A percentile compares a stretch with the other conserved stretches of the same genome.
These are phyloP conservation scores for Pristionchus exspectatus DNA, from an alignment of 2,888 invertebrate species.

Conservation along the genomic window DNA sequence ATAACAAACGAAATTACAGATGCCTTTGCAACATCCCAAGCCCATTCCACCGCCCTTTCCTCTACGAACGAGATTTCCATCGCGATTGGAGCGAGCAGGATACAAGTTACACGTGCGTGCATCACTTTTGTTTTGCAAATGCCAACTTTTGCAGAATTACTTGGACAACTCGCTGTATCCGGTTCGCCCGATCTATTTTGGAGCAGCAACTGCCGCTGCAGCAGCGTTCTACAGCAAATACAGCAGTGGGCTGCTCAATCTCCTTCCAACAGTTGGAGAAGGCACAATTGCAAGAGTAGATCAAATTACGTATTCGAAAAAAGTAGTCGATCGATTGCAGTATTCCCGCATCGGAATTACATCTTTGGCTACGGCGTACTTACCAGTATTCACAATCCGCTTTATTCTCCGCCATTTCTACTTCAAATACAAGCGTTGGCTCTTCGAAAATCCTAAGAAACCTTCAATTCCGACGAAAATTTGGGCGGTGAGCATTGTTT, in stretches of 20 bases:
- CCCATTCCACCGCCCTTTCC: slow-evolving; percentile 8
- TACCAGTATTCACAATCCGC: slow-evolving; percentile 65
- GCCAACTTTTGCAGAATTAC: neutral
- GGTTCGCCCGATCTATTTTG: slow-evolving; percentile 27
- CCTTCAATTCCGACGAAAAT: slow-evolving; percentile 70
- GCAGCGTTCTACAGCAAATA: neutral
- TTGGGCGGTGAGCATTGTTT: slow-evolving; percentile 69
- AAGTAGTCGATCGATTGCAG: too few species aligned
- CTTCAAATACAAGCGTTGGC: slow-evolving; percentile 74
- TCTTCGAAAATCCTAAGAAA: slow-evolving; percentile 73
- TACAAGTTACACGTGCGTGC: slow-evolving; percentile 48
- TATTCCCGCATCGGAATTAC: slow-evolving; percentile 37
- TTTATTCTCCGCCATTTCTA: slow-evolving; percentile 66
- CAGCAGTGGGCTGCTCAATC: neutral
- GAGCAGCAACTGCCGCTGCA: neutral
- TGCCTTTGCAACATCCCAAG: neutral
- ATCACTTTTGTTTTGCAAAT: neutral
- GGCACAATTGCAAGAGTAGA: neutral
- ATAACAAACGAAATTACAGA: too few species aligned
- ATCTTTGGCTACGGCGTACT: slow-evolving; percentile 59
- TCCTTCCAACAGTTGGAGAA: neutral
- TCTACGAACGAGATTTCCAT: slow-evolving; percentile 25
- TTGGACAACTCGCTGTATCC: slow-evolving; percentile 51
- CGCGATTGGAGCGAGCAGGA: slow-evolving; percentile 25
- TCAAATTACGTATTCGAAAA: neutral